Conservation (phyloP, 1,140 invertebrate species). For the Sitobion miscanthi region DNA sequence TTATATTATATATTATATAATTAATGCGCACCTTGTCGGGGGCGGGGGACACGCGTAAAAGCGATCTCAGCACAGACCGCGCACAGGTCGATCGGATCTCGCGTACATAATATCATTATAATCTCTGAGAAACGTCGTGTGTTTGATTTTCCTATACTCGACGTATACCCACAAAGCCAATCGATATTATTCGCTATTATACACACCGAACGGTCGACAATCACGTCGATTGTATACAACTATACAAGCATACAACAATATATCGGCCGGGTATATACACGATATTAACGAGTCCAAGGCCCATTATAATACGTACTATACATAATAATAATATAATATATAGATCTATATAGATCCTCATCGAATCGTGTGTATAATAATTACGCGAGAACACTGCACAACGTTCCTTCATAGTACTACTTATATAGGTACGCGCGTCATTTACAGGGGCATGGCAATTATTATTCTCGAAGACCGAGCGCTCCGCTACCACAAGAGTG, state of each 20-base stretch:
- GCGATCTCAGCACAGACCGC: not conserved
- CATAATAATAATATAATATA: not conserved
- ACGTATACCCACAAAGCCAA: not conserved
- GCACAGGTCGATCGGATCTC: not conserved
- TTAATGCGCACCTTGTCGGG: not conserved
- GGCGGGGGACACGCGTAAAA: not conserved
- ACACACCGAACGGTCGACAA: not conserved
- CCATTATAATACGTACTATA: not conserved
- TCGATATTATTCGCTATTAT: not conserved
- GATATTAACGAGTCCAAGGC: slow-evolving; percentile 2
- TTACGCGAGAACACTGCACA: not conserved
- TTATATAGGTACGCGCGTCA: not conserved
- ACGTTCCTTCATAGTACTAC: not conserved
- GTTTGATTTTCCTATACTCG: not conserved
- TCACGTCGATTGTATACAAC: not conserved
- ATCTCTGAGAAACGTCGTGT: slow-evolving; percentile 2
- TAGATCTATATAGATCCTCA: not conserved
- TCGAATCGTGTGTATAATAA: slow-evolving; percentile 1
- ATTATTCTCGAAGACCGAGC: not conserved
- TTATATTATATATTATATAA: not conserved
- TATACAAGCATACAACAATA: not conserved
- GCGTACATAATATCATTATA: not conserved
- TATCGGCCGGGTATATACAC: not conserved
- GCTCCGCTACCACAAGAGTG: not conserved
- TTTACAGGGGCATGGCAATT: not conserved